These are phyloP conservation scores for Aethina tumida DNA, from an alignment of 1,140 invertebrate genomes.

Conservation along the genomic window DNA sequence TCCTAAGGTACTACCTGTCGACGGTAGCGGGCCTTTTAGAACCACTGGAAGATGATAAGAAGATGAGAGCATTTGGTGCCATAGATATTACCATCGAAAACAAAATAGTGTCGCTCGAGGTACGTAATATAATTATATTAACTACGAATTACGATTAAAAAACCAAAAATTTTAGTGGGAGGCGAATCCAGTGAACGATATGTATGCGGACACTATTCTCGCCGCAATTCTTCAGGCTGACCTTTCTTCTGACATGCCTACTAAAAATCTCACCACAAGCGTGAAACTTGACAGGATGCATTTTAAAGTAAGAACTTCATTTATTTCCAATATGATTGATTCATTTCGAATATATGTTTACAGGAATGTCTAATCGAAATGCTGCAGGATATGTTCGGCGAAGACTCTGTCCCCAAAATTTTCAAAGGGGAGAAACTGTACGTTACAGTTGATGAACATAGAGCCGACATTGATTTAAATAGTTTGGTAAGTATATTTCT, in stretches of 20 bases:
- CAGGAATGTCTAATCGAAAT: constrained; percentile 87
- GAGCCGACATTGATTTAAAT: constrained; percentile 76
- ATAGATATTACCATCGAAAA: constrained; percentile 77
- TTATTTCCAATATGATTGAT: constrained; percentile 1
- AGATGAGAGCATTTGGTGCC: constrained; percentile 65
- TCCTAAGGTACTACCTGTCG: constrained; percentile 75
- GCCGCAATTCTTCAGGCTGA: constrained; percentile 73
- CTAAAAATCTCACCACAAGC: constrained; percentile 48
- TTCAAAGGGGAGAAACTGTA: constrained; percentile 84
- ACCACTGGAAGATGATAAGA: constrained; percentile 57
- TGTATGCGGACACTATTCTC: constrained; percentile 93
- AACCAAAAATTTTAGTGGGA: constrained; percentile 61
- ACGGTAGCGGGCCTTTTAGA: constrained; percentile 64
- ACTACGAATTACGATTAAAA: not conserved
- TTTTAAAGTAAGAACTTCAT: constrained; percentile 51
- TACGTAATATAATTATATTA: too few relatives aligned
- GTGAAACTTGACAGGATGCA: constrained; percentile 72
- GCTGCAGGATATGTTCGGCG: constrained; percentile 91
- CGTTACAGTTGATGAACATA: constrained; percentile 75
- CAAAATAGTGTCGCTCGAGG: constrained; percentile 75
- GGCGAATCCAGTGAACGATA: constrained; percentile 90
- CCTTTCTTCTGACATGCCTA: constrained; percentile 47
- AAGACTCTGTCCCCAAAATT: constrained; percentile 87
- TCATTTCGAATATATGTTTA: not conserved
- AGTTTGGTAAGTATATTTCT: constrained; percentile 48